A percentile compares a stretch with the other conserved stretches of the same genome.
Conservation (phyloP, 2,888 invertebrate genomes). For the Phragmatobia fuliginosa region DNA sequence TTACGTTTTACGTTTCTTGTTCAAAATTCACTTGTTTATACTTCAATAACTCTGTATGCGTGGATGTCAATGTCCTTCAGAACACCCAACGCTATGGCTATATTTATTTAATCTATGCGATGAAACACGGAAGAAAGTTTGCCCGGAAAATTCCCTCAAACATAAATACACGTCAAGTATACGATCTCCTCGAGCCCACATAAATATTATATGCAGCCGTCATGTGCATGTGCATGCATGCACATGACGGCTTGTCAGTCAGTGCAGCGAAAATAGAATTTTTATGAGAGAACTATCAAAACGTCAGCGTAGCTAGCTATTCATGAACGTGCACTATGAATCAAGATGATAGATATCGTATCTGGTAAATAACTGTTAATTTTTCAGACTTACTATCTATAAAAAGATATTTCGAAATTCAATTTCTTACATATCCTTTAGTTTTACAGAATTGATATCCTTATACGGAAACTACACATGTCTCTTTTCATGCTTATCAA, state of each 20-base stretch:
- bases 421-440: neutral
- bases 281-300: slow-evolving; percentile 48
- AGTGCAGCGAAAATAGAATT: slow-evolving; percentile 43
- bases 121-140: slow-evolving; percentile 10
- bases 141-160: slow-evolving; percentile 33
- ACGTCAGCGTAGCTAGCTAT: slow-evolving; percentile 42
- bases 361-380: slow-evolving; percentile 17
- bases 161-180: slow-evolving; percentile 19
- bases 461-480: neutral
- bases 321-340: slow-evolving; percentile 57
- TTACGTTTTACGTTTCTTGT: no score
- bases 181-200: slow-evolving; percentile 31
- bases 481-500: neutral
- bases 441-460: neutral
- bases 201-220: slow-evolving; percentile 42
- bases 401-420: slow-evolving; percentile 3
- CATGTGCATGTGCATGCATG: slow-evolving; percentile 51
- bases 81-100: neutral
- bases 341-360: slow-evolving; percentile 44
- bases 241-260: no score
- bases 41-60: neutral
- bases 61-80: neutral
- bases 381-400: slow-evolving; percentile 8
- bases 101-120: neutral
- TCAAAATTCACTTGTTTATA: neutral